A percentile compares a stretch with the other conserved stretches of the same genome.
Conservation (phyloP, 2,888 invertebrate species). For the Andrena hattorfiana region DNA sequence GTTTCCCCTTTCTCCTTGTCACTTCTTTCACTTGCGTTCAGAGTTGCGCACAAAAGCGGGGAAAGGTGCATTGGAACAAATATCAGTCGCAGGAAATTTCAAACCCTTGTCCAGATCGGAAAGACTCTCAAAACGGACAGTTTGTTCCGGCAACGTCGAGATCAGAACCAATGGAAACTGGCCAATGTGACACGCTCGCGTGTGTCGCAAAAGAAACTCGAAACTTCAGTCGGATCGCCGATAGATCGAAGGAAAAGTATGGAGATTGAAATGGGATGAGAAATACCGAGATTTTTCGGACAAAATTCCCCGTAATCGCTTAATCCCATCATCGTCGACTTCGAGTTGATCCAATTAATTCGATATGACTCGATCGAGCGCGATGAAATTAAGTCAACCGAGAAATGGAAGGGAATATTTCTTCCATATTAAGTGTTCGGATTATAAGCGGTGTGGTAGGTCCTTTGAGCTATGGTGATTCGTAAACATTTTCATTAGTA, state of each 20-base stretch:
- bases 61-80: not conserved
- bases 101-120: not conserved
- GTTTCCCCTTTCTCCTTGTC: not conserved
- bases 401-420: not conserved
- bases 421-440: not conserved
- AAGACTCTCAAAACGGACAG: conserved; percentile 13
- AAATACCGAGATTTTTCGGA: not conserved
- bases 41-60: not conserved
- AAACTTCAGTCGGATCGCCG: not conserved
- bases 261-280: conserved; percentile 4
- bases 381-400: not conserved
- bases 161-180: conserved; percentile 16
- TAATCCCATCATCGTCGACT: conserved; percentile 10
- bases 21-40: not conserved
- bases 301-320: not conserved
- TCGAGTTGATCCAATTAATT: conserved; percentile 17
- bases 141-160: conserved; percentile 19
- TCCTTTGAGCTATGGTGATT: too few species aligned
- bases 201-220: not conserved
- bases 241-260: not conserved
- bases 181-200: not conserved
- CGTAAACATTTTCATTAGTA: too few species aligned
- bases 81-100: conserved; percentile 20
- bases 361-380: not conserved
- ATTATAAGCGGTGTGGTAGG: too few species aligned